Percentiles rank a stretch among this genome's conserved stretches.
Conservation (phyloP, 2,888 invertebrate species). For the Stratiomys singularior region DNA sequence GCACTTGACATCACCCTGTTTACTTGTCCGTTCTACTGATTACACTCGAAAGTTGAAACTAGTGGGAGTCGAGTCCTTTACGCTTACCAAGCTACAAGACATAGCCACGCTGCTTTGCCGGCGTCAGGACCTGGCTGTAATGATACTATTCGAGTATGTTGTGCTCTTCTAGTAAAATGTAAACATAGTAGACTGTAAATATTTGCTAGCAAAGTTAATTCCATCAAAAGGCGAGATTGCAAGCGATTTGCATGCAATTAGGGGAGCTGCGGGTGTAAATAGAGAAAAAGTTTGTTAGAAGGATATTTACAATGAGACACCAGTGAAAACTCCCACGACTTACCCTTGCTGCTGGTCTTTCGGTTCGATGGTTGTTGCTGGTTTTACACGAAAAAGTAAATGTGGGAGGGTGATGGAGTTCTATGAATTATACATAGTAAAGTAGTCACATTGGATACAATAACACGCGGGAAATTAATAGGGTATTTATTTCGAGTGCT, state of each 20-base stretch:
- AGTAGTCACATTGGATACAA: neutral
- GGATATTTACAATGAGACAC: conserved; percentile 20
- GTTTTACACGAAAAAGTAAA: too few relatives aligned
- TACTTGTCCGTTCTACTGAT: conserved; percentile 17
- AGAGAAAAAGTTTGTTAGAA: conserved; percentile 25
- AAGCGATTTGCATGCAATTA: conserved; percentile 45
- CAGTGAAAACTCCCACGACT: neutral
- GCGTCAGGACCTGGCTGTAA: neutral
- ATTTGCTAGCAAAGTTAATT: conserved; percentile 42
- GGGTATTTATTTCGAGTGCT: conserved; percentile 22
- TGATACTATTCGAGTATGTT: neutral
- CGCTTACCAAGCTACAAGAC: neutral
- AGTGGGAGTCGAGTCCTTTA: neutral
- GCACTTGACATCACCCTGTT: conserved; percentile 6
- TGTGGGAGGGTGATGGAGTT: too few relatives aligned
- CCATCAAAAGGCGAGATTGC: conserved; percentile 39
- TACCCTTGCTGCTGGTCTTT: too few relatives aligned
- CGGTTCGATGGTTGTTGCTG: too few relatives aligned
- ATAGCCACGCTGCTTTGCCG: neutral
- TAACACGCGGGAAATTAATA: conserved; percentile 14
- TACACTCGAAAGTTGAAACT: neutral
- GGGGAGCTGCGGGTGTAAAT: neutral
- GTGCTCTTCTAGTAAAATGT: conserved; percentile 7
- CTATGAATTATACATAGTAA: neutral
- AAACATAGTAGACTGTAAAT: conserved; percentile 37